phyloP scores from a whole-genome alignment of 2,797 vertebrate species.

The Hemitrygon akajei region DNA sequence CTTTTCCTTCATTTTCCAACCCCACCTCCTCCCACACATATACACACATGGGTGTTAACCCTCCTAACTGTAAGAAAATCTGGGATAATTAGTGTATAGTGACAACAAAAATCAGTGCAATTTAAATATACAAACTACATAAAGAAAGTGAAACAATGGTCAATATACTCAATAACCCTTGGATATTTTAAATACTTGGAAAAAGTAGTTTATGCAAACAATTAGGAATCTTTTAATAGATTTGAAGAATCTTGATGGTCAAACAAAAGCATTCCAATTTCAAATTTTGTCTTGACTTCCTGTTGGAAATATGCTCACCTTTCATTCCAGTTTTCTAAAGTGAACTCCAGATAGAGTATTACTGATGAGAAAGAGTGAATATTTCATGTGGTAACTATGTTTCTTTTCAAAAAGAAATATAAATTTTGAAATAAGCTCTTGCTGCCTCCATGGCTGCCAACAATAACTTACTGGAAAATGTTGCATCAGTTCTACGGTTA shows the following conservation, averaged over 20 bases:
- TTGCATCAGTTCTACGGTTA: neutral
- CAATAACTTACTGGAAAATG: neutral
- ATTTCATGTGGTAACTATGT: neutral
- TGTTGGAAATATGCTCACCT: neutral
- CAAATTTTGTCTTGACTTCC: neutral
- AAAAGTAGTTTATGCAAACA: neutral
- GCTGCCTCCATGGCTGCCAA: neutral
- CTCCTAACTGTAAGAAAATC: neutral
- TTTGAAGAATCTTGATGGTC: neutral
- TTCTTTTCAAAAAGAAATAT: neutral
- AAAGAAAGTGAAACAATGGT: neutral
- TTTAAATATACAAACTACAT: neutral
- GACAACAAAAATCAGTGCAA: neutral
- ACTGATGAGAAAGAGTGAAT: neutral
- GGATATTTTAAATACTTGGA: neutral
- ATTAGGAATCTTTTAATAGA: neutral
- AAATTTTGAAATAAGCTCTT: neutral
- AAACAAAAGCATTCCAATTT: neutral
- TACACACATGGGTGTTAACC: no score
- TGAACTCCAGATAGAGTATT: neutral
- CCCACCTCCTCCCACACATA: no score
- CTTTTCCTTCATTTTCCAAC: no score
- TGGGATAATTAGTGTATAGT: neutral
- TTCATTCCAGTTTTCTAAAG: neutral
- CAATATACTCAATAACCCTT: neutral